phyloP scores from a whole-genome alignment of 2,888 invertebrate genomes.

The Ptilodon capucinus region DNA sequence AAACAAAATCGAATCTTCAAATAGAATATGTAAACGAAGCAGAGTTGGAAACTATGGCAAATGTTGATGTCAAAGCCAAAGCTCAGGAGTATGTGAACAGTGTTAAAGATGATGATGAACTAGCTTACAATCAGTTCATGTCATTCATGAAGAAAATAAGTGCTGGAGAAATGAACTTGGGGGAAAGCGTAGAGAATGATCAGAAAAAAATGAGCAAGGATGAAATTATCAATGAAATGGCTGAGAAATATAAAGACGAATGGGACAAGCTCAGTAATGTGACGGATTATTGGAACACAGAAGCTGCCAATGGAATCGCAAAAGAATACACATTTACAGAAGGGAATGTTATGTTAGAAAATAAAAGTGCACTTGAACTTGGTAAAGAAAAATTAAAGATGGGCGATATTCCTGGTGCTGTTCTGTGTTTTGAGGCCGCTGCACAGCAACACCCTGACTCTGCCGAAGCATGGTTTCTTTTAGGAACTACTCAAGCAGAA shows the following conservation, averaged over 20 bases:
- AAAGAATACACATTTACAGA: slow-evolving; percentile 91
- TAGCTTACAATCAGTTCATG: slow-evolving; percentile 91
- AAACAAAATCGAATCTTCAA: slow-evolving; percentile 54
- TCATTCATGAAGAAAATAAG: slow-evolving; percentile 91
- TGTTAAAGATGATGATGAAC: slow-evolving; percentile 85
- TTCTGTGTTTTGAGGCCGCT: slow-evolving; percentile 97
- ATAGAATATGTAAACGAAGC: slow-evolving; percentile 70
- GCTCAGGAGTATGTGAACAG: slow-evolving; percentile 82
- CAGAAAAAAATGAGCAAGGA: slow-evolving; percentile 66
- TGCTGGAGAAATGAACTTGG: slow-evolving; percentile 84
- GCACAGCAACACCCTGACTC: slow-evolving; percentile 91
- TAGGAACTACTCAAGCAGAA: slow-evolving; percentile 97
- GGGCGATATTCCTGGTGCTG: slow-evolving; percentile 97
- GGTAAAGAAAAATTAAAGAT: slow-evolving; percentile 91
- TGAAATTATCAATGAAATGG: slow-evolving; percentile 74
- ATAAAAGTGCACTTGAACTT: slow-evolving; percentile 90
- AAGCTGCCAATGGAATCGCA: slow-evolving; percentile 68
- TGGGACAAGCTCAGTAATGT: slow-evolving; percentile 89
- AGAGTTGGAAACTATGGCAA: slow-evolving; percentile 46
- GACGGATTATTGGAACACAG: slow-evolving; percentile 86
- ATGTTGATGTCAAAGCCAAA: slow-evolving; percentile 74
- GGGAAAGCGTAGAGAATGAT: slow-evolving; percentile 65
- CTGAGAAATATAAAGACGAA: slow-evolving; percentile 87
- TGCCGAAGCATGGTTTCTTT: slow-evolving; percentile 91
- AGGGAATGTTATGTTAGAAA: slow-evolving; percentile 92